Evolutionary conservation across 2,888 invertebrate species (phyloP).

Genomic region (Gari tellinella): DNA sequence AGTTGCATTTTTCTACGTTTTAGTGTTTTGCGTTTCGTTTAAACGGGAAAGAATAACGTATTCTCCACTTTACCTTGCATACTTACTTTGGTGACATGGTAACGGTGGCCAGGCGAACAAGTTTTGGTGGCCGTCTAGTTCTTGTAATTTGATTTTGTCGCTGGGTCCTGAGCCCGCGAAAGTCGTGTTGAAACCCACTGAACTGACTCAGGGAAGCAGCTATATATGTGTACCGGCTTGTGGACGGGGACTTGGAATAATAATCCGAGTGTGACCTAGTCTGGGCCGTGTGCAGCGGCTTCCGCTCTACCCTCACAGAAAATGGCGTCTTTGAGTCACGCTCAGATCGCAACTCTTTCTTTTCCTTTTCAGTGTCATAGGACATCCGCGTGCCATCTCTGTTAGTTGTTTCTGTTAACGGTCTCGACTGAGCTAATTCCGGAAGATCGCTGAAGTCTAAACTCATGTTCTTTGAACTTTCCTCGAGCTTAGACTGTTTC

Average conservation of each 20-base stretch:
- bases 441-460: constrained; percentile 44
- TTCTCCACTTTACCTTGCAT: background rate
- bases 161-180: constrained; percentile 29
- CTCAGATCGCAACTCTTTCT: constrained; percentile 34
- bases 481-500: constrained; percentile 56
- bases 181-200: constrained; percentile 43
- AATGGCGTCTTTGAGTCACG: constrained; percentile 50
- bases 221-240: constrained; percentile 51
- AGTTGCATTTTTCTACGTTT: too few species aligned
- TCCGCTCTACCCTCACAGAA: constrained; percentile 58
- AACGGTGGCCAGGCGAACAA: constrained; percentile 70
- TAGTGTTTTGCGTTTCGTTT: too few species aligned
- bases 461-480: constrained; percentile 9
- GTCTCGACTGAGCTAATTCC: constrained; percentile 45
- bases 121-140: constrained; percentile 65
- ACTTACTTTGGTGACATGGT: constrained; percentile 71
- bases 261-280: constrained; percentile 62
- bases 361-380: constrained; percentile 38
- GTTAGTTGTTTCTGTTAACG: constrained; percentile 49
- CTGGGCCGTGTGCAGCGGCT: constrained; percentile 53
- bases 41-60: constrained; percentile 2
- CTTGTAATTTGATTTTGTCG: constrained; percentile 9
- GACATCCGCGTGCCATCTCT: constrained; percentile 54
- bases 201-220: constrained; percentile 46
- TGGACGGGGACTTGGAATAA: constrained; percentile 55